Percentiles rank a stretch among this genome's conserved stretches.
phyloP scores from a whole-genome alignment of 2,888 invertebrate genomes.

The Ischnus inquisitorius region DNA sequence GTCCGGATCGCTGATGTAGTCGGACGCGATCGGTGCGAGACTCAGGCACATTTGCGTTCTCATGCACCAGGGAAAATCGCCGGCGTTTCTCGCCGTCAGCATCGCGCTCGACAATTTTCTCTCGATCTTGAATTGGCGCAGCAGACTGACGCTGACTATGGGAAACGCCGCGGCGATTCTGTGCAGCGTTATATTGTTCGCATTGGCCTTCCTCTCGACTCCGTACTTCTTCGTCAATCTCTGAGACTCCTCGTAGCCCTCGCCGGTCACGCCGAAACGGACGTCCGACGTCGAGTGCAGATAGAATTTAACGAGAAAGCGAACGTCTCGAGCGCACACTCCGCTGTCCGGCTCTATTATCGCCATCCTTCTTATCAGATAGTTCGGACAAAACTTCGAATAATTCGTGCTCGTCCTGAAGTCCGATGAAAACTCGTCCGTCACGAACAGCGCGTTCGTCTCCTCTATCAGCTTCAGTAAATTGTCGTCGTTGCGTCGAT shows the following conservation, averaged over 20 bases:
- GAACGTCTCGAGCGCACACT: constrained; percentile 17
- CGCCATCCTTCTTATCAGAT: constrained; percentile 36
- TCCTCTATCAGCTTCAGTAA: background rate
- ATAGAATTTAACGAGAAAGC: constrained; percentile 42
- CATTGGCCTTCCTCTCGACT: constrained; percentile 17
- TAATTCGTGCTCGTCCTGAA: background rate
- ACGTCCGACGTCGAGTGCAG: constrained; percentile 31
- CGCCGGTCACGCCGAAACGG: constrained; percentile 27
- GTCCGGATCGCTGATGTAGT: constrained; percentile 2
- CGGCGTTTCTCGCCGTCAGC: constrained; percentile 26
- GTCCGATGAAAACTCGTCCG: constrained; percentile 5
- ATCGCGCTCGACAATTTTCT: constrained; percentile 42
- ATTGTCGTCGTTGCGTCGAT: background rate
- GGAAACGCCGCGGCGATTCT: constrained; percentile 51
- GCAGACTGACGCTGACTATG: constrained; percentile 11
- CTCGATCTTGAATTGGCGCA: constrained; percentile 37
- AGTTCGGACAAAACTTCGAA: constrained; percentile 29
- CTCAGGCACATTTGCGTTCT: constrained; percentile 55
- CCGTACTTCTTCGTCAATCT: constrained; percentile 41
- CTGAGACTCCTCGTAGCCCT: constrained; percentile 14
- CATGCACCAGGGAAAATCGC: constrained; percentile 53
- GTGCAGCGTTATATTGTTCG: constrained; percentile 47
- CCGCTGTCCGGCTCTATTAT: constrained; percentile 8
- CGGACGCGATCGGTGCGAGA: constrained; percentile 16
- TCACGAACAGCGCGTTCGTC: constrained; percentile 4